These are phyloP conservation scores for Drepanosiphum platanoidis DNA, from an alignment of 2,888 invertebrate species.

Conservation along the genomic window DNA sequence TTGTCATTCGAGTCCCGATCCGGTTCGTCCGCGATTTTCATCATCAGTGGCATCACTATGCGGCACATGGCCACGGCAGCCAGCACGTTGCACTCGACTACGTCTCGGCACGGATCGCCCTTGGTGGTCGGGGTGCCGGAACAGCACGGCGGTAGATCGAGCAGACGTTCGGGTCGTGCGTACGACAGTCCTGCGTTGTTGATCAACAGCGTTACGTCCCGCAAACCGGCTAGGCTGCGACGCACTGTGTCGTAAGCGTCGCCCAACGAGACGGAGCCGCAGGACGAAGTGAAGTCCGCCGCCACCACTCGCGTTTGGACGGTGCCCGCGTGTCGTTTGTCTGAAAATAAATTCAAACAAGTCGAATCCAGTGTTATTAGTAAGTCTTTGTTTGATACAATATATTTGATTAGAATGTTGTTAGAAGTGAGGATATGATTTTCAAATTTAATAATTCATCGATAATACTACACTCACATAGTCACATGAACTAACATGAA, in stretches of 20 bases:
- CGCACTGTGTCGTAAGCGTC: constrained; percentile 67
- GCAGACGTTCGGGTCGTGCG: constrained; percentile 8
- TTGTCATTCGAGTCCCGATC: neutral
- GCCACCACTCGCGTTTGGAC: neutral
- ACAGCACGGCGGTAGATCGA: neutral
- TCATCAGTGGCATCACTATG: constrained; percentile 83
- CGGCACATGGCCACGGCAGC: constrained; percentile 78
- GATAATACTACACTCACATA: no score
- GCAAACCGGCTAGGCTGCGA: constrained; percentile 75
- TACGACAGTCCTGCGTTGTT: constrained; percentile 73
- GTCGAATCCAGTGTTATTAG: no score
- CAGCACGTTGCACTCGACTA: constrained; percentile 35
- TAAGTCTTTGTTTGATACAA: no score
- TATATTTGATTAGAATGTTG: no score
- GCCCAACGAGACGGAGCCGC: neutral
- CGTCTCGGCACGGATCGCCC: neutral
- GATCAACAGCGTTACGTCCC: constrained; percentile 85
- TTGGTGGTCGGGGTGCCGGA: neutral
- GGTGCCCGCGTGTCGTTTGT: neutral
- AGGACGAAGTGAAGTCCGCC: constrained; percentile 1
- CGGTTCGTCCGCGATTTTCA: no score
- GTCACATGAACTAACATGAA: no score
- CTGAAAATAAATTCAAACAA: no score
- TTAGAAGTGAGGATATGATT: no score
- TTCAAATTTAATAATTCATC: no score